Evolutionary conservation across 2,888 invertebrate species (phyloP).

Genomic region (Tromatobia lineatoria): DNA sequence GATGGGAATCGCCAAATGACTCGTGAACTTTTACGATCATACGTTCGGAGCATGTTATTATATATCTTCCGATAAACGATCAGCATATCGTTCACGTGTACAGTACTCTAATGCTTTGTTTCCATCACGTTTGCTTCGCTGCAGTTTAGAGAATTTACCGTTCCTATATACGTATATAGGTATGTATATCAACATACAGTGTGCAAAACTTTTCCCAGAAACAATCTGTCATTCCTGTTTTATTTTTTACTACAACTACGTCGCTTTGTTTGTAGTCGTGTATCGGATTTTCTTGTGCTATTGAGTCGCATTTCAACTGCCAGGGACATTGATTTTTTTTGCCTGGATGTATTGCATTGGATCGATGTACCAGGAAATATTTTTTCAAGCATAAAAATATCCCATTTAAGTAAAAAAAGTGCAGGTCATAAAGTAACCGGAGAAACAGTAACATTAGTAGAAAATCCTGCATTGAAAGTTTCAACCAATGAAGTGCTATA

Average conservation of each 20-base stretch:
- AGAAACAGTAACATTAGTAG: neutral
- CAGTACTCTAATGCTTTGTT: neutral
- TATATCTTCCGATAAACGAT: neutral
- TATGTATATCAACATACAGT: neutral
- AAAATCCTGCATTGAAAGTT: neutral
- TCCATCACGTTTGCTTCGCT: slow-evolving; percentile 5
- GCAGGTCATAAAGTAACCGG: neutral
- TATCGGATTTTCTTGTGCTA: slow-evolving; percentile 17
- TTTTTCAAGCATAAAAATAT: neutral
- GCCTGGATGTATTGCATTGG: neutral
- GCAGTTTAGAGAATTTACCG: slow-evolving; percentile 4
- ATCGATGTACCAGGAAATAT: neutral
- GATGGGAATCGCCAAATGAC: slow-evolving; percentile 14
- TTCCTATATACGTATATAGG: neutral
- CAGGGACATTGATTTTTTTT: neutral
- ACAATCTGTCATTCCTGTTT: slow-evolving; percentile 29
- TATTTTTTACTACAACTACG: slow-evolving; percentile 22
- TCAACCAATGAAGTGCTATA: neutral
- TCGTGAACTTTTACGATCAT: slow-evolving; percentile 18
- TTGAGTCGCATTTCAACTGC: neutral
- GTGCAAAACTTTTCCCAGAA: slow-evolving; percentile 3
- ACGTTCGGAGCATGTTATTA: slow-evolving; percentile 4
- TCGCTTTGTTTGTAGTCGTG: slow-evolving; percentile 7
- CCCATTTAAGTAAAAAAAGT: neutral
- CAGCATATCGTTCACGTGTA: neutral